These are phyloP conservation scores for Drosophila atroscutellata DNA, from an alignment of 2,888 invertebrate species.

Conservation along the genomic window DNA sequence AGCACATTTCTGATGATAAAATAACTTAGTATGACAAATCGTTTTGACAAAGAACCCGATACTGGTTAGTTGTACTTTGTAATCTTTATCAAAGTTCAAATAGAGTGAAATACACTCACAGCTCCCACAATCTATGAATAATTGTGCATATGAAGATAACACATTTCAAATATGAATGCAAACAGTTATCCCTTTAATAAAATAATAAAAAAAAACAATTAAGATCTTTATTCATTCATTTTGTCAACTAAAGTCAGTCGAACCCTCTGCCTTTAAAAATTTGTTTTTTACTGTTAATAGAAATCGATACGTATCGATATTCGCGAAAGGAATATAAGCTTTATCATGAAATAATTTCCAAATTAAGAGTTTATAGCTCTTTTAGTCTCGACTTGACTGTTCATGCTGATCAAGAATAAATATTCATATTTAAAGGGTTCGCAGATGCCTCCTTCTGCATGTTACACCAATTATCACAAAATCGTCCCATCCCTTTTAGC, in stretches of 20 bases:
- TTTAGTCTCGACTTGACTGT: not conserved
- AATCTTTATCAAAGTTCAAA: slow-evolving; percentile 31
- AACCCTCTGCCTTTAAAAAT: too few species aligned
- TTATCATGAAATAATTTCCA: too few species aligned
- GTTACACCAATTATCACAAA: not conserved
- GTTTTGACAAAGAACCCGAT: slow-evolving; percentile 22
- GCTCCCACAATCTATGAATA: slow-evolving; percentile 19
- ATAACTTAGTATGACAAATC: slow-evolving; percentile 59
- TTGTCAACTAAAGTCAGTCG: too few species aligned
- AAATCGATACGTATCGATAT: too few species aligned
- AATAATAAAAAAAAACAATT: too few species aligned
- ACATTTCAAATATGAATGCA: not conserved
- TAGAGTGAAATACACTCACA: slow-evolving; percentile 2
- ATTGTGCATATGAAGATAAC: not conserved
- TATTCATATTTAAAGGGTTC: not conserved
- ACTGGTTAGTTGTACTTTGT: slow-evolving; percentile 55
- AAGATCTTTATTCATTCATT: too few species aligned
- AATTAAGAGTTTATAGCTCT: not conserved
- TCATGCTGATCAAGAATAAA: not conserved
- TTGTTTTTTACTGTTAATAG: too few species aligned
- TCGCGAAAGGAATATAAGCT: too few species aligned
- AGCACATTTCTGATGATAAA: slow-evolving; percentile 24
- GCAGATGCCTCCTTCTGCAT: not conserved
- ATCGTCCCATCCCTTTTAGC: not conserved
- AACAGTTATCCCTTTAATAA: too few species aligned